phyloP scores from a whole-genome alignment of 2,113 vertebrate genomes.

The Seriola quinqueradiata region DNA sequence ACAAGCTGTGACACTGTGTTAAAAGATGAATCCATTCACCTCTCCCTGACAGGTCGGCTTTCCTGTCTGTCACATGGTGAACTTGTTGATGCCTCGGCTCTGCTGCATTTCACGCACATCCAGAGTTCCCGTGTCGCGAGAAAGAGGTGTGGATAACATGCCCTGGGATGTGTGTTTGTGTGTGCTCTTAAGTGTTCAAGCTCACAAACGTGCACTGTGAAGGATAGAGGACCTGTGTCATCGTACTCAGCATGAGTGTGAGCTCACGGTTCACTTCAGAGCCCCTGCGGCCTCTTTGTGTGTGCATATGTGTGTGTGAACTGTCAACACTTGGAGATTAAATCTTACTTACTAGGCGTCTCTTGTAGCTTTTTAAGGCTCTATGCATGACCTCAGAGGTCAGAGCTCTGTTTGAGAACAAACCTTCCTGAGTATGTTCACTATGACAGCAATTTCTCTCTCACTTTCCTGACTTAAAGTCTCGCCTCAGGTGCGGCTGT shows the following conservation, averaged over 20 bases:
- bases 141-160: conserved; percentile 13
- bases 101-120: background rate
- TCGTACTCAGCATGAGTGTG: background rate
- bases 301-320: conserved; percentile 1
- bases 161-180: conserved; percentile 3
- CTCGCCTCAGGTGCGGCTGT: background rate
- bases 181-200: background rate
- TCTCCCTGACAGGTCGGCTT: background rate
- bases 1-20: background rate
- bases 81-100: background rate
- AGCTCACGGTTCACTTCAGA: background rate
- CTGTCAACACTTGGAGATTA: conserved; percentile 38
- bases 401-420: background rate
- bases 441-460: background rate
- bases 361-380: background rate
- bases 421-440: background rate
- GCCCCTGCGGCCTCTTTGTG: background rate
- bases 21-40: conserved; percentile 5
- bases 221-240: background rate
- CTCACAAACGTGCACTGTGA: background rate
- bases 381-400: conserved; percentile 4
- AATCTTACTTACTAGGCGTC: background rate
- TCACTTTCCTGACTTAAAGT: background rate
- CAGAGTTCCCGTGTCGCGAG: background rate
- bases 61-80: background rate